Base-by-base conservation (phyloP, 2,888 invertebrate genomes). In the Neoaliturus tenellus region DNA sequence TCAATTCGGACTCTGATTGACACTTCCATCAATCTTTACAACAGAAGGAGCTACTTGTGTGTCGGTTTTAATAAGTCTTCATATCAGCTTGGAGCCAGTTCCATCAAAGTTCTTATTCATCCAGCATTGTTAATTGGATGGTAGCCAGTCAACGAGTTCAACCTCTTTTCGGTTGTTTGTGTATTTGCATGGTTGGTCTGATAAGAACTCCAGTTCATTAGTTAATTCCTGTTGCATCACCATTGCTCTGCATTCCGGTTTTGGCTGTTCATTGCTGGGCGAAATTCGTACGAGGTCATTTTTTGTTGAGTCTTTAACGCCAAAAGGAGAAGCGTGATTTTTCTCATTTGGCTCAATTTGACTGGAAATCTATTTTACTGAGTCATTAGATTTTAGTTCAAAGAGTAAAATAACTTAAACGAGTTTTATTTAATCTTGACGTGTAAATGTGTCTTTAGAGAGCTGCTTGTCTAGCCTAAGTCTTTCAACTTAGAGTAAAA, bases 121-220 rank as follows among this genome's bases (percentile, higher is more conserved):
- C n/a, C 67, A 67, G n/a, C 12, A 10, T 71, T 75, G 75, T 75
- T 75, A 75, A 75, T 75, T 75, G 48, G 44, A n/a, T 23, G n/a
- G 35, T 33, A 33, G 20, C 71, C 41, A 35, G 39, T 39, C 10
- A 17, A 44, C 75, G 75, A 33, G 23, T 71, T 71, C 71, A 71
- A 23, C 41, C 75, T 75, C 44, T 75, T 75, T 75, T 48, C 25
- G 44, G 25, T 75, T 44, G 44, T 75, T 41, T 39, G 67, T 41
- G 41, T 48, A 44, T 71, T 71, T 71, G 39, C 75, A 75, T 75
- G 75, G 23, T 41, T n/a, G 6, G 44, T 0, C 25, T 35, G 75
- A 75, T 75, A 75, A 23, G n/a, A 8, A 35, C 8, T 17, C 75
- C 8, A 20, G 39, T 44, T 75, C 75, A 75, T 75, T 75, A 75